Percentiles rank a stretch among this genome's conserved stretches.
Evolutionary conservation across 2,797 vertebrate species (phyloP).

Genomic region (Myotis myotis): DNA sequence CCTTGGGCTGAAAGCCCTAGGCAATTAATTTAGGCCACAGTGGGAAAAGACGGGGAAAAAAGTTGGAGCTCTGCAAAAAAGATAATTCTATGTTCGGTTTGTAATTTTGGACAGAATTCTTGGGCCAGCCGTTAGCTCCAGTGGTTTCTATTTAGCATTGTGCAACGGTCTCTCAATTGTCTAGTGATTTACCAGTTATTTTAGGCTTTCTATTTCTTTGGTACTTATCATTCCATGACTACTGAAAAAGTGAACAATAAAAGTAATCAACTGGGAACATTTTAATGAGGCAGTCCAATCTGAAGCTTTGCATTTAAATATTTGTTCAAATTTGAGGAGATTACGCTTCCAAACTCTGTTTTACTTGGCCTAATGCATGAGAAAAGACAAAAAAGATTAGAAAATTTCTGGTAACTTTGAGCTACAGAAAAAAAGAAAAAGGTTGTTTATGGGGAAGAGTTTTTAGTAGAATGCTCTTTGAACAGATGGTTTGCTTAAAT

Average conservation of each 20-base stretch:
- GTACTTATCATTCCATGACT: conserved; percentile 66
- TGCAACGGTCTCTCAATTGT: conserved; percentile 68
- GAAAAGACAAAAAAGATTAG: conserved; percentile 45
- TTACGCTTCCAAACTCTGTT: conserved; percentile 34
- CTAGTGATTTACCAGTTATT: conserved; percentile 76
- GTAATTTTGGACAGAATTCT: conserved; percentile 60
- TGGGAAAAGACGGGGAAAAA: neutral
- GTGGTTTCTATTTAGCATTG: conserved; percentile 68
- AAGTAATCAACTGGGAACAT: conserved; percentile 70
- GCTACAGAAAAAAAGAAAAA: neutral
- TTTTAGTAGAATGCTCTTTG: conserved; percentile 4
- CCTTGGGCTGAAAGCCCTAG: conserved; percentile 20
- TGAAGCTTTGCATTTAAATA: conserved; percentile 58
- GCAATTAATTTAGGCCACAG: conserved; percentile 44
- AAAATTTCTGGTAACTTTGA: conserved; percentile 57
- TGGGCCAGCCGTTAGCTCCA: conserved; percentile 43
- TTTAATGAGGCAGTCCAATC: conserved; percentile 69
- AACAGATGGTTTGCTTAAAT: conserved; percentile 50
- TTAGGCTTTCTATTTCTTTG: conserved; percentile 70
- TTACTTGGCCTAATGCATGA: conserved; percentile 49
- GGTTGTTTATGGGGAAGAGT: neutral
- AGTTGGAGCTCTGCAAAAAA: conserved; percentile 45
- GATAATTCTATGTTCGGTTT: conserved; percentile 59
- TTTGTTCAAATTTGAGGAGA: conserved; percentile 59
- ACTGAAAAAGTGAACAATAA: conserved; percentile 72